A percentile compares a stretch with the other conserved stretches of the same genome.
phyloP scores from a whole-genome alignment of 2,797 vertebrate genomes.

The Pampus argenteus region DNA sequence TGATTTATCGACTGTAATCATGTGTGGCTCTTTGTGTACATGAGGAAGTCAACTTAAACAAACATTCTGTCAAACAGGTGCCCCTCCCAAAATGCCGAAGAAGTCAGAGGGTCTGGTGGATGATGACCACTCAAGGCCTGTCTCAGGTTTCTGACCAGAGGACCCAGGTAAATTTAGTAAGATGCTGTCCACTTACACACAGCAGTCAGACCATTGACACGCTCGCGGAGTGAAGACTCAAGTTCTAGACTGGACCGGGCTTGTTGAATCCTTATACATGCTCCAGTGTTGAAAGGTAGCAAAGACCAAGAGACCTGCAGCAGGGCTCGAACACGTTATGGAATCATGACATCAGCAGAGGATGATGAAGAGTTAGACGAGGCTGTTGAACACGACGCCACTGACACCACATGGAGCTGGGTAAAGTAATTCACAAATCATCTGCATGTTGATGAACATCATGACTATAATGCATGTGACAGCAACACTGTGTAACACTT shows the following conservation, averaged over 20 bases:
- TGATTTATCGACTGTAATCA: slow-evolving; percentile 15
- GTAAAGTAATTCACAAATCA: slow-evolving; percentile 68
- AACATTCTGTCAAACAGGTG: slow-evolving; percentile 46
- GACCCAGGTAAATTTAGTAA: slow-evolving; percentile 78
- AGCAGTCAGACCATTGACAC: slow-evolving; percentile 66
- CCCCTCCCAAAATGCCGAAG: slow-evolving; percentile 64
- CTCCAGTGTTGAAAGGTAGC: slow-evolving; percentile 1
- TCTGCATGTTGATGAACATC: slow-evolving; percentile 29
- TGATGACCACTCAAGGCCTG: slow-evolving; percentile 50
- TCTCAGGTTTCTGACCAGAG: slow-evolving; percentile 74
- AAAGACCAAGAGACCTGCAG: slow-evolving; percentile 18
- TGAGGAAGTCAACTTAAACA: slow-evolving; percentile 19
- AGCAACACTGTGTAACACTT: no score
- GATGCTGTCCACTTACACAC: slow-evolving; percentile 52
- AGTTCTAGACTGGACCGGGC: background rate
- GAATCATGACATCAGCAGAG: slow-evolving; percentile 74
- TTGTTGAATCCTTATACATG: slow-evolving; percentile 9
- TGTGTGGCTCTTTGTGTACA: slow-evolving; percentile 3
- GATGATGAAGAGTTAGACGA: slow-evolving; percentile 74
- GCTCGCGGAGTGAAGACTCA: slow-evolving; percentile 42
- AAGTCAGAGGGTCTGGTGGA: slow-evolving; percentile 67
- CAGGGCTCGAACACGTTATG: slow-evolving; percentile 53
- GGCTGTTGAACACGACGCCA: slow-evolving; percentile 56
- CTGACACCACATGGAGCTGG: slow-evolving; percentile 84
- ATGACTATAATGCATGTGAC: background rate